Evolutionary conservation across 2,888 invertebrate genomes (phyloP), one percentile per base, ranked within the genome.

Genomic region (Idaea aversata): DNA sequence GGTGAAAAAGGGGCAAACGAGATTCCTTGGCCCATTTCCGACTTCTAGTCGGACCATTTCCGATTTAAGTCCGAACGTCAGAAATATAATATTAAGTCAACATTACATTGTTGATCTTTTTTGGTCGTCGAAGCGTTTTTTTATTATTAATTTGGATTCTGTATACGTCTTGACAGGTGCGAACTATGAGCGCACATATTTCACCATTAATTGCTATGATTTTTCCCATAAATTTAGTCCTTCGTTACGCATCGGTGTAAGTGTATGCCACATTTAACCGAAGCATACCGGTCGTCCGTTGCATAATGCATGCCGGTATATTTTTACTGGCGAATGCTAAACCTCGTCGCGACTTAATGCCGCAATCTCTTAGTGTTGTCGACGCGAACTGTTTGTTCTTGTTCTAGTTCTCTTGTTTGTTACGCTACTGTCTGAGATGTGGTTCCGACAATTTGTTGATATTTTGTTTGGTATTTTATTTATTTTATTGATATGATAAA

Each of bases 221-320:
- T 25, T 25, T 25, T 3, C 25, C 25, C 25, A 25, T 25, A 25
- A 2, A 1, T 25, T 25, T 25, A 3, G 25, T 25, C 25, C 25
- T 25, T 25, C 47, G 35, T 35, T 64, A 61, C 65, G 34, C 5
- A 10, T 34, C 61, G 62, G 71, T 73, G 68, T 70, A 62, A 69
- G 34, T 4, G 34, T 15, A 16, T 10, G 57, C 47, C 66, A 58
- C 68, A 70, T 62, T 67, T 64, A 68, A 64, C 61, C 63, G 47
- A 61, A 62, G 61, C 65, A 63, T 59, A 61, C 36, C 69, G 59
- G 60, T 47, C 63, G 59, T 36, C 25, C 66, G 63, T 62, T 81
- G 79, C 79, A 81, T 80, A 72, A 81, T 81, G 80, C 79, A 81
- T 81, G 81, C 68, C 75, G 75, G 74, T 81, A 81, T 81, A 82